Conservation (phyloP, 30 jellyfish, hydroid and myxozoan species). For the Aurelia aurita region DNA sequence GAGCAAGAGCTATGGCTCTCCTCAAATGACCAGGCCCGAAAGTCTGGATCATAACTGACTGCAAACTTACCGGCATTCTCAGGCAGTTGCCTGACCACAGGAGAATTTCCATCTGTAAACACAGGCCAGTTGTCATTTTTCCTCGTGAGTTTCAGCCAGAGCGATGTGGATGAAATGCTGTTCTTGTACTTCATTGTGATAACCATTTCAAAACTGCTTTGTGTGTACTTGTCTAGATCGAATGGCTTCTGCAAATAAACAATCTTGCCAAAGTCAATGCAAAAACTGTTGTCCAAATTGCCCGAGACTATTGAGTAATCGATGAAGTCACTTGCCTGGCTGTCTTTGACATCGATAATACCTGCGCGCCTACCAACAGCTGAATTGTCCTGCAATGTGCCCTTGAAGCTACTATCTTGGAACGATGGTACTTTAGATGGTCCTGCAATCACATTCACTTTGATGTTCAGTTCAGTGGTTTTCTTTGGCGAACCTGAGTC, state of each 20-base stretch:
- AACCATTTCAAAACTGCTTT: slow-evolving; percentile 23
- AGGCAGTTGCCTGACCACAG: slow-evolving; percentile 51
- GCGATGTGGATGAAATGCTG: slow-evolving; percentile 56
- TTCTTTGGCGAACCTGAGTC: slow-evolving; percentile 75
- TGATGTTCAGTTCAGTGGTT: slow-evolving; percentile 39
- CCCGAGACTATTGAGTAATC: slow-evolving; percentile 71
- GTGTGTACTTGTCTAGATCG: slow-evolving; percentile 67
- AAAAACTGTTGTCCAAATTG: slow-evolving; percentile 69
- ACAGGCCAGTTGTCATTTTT: slow-evolving; percentile 90
- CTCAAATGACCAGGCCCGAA: not conserved
- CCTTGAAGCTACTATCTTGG: slow-evolving; percentile 52
- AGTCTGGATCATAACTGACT: not conserved
- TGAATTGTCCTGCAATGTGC: slow-evolving; percentile 70
- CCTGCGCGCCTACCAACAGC: slow-evolving; percentile 72
- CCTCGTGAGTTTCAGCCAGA: slow-evolving; percentile 47
- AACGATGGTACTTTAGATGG: slow-evolving; percentile 81
- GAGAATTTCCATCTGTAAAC: slow-evolving; percentile 71
- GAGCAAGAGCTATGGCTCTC: no score
- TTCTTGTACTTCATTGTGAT: slow-evolving; percentile 73
- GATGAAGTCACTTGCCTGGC: slow-evolving; percentile 47
- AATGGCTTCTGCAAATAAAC: slow-evolving; percentile 75
- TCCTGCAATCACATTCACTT: slow-evolving; percentile 76
- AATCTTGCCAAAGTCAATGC: slow-evolving; percentile 72
- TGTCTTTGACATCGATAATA: slow-evolving; percentile 46
- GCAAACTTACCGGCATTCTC: slow-evolving; percentile 60